These are phyloP conservation scores for Margaritifera margaritifera DNA, from an alignment of 2,888 invertebrate species.

Conservation along the genomic window DNA sequence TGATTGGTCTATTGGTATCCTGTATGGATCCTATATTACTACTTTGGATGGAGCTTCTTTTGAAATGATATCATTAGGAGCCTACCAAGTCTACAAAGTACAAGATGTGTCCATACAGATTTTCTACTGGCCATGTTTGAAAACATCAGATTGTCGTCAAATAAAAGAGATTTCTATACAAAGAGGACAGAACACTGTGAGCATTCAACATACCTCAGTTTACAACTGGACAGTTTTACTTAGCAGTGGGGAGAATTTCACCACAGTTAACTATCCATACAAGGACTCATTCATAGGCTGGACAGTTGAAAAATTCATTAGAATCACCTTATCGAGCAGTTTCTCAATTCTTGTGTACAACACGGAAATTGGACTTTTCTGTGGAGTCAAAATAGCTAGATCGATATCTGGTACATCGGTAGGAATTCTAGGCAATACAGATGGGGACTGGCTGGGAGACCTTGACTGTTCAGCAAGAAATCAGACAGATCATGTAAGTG, in stretches of 20 bases:
- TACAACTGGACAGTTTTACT: slow-evolving; percentile 13
- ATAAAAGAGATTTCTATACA: slow-evolving; percentile 37
- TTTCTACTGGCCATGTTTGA: slow-evolving; percentile 47
- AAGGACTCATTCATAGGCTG: slow-evolving; percentile 10
- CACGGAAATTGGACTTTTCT: slow-evolving; percentile 35
- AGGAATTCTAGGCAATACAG: slow-evolving; percentile 48
- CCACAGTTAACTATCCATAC: slow-evolving; percentile 8
- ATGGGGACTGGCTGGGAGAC: slow-evolving; percentile 46
- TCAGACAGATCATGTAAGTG: slow-evolving; percentile 7
- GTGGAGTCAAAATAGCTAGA: slow-evolving; percentile 27
- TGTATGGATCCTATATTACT: slow-evolving; percentile 42
- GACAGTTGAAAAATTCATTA: slow-evolving; percentile 26
- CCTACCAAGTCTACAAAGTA: slow-evolving; percentile 30
- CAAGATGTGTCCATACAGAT: slow-evolving; percentile 35
- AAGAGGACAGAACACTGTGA: slow-evolving; percentile 17
- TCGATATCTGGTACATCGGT: slow-evolving; percentile 20
- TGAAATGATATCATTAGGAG: slow-evolving; percentile 33
- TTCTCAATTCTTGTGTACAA: slow-evolving; percentile 31
- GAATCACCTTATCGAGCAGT: slow-evolving; percentile 35
- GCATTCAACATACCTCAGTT: slow-evolving; percentile 17
- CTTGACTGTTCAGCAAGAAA: slow-evolving; percentile 26
- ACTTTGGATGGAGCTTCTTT: slow-evolving; percentile 43
- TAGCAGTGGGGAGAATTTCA: slow-evolving; percentile 9
- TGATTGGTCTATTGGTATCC: slow-evolving; percentile 23
- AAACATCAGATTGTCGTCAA: slow-evolving; percentile 35